phyloP scores from a whole-genome alignment of 2,797 vertebrate genomes.

The Halcyon smyrnensis region DNA sequence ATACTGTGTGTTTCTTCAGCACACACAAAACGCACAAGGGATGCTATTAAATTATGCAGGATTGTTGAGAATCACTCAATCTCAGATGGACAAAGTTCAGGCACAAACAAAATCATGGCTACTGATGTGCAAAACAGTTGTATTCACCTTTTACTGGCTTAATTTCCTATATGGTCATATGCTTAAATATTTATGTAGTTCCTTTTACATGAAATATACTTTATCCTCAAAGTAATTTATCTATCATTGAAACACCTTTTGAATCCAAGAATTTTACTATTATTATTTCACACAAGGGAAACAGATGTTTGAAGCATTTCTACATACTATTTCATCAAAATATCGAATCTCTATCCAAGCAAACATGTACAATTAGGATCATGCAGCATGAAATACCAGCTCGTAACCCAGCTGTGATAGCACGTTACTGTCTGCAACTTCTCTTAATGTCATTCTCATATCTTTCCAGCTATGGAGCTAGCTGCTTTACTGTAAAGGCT shows the following conservation, averaged over 20 bases:
- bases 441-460: neutral
- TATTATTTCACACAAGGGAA: rapidly evolving
- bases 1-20: neutral
- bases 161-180: neutral
- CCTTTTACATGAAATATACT: neutral
- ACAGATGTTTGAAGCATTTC: neutral
- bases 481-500: neutral
- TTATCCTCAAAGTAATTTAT: neutral
- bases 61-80: neutral
- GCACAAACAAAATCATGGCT: neutral
- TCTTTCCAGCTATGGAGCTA: neutral
- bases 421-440: neutral
- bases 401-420: neutral
- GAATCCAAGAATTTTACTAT: neutral
- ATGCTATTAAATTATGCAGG: neutral
- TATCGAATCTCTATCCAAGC: neutral
- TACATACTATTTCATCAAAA: neutral
- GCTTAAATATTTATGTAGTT: neutral
- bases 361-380: neutral
- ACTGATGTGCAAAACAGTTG: neutral
- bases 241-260: neutral
- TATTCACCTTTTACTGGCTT: neutral
- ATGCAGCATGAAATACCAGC: neutral
- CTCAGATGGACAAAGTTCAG: neutral
- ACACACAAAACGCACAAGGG: neutral